Percentiles rank a stretch among this genome's conserved stretches.
Evolutionary conservation across 1,140 invertebrate genomes (phyloP).

Genomic region (Bombyx mori): DNA sequence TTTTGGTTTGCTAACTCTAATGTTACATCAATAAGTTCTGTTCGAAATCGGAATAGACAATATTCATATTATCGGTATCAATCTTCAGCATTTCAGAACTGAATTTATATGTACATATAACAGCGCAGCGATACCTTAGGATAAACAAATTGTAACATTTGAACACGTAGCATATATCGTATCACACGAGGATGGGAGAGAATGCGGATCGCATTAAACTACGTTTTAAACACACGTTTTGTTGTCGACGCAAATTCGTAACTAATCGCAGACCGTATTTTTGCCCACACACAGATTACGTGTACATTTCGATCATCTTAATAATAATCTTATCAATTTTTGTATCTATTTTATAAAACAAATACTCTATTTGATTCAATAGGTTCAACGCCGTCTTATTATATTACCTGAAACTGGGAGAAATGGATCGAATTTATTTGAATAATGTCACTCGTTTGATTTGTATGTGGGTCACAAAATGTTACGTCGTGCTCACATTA

Average conservation of each 20-base stretch:
- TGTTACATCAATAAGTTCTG: conserved; percentile 49
- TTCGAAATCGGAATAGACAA: conserved; percentile 6
- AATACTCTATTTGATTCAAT: too few species aligned
- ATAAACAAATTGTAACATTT: conserved; percentile 32
- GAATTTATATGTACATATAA: conserved; percentile 19
- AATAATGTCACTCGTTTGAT: too few species aligned
- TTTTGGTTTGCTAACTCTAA: conserved; percentile 48
- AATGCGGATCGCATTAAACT: conserved; percentile 22
- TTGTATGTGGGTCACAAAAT: conserved; percentile 6
- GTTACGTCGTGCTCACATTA: conserved; percentile 13
- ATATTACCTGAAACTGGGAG: too few species aligned
- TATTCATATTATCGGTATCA: conserved; percentile 26
- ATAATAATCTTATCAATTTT: too few species aligned
- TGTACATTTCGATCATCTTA: neutral
- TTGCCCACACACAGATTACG: conserved; percentile 1
- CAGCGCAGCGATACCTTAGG: conserved; percentile 19
- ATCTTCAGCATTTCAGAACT: conserved; percentile 21
- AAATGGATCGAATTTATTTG: too few species aligned
- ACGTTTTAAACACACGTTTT: conserved; percentile 15
- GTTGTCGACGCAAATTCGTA: conserved; percentile 29
- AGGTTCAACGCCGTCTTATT: too few species aligned
- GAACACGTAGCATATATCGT: conserved; percentile 49
- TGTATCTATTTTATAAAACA: too few species aligned
- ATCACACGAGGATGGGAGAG: conserved; percentile 34
- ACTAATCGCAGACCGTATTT: conserved; percentile 11